Base-by-base conservation (phyloP, 1,140 invertebrate genomes). In the Panagrolaimus sp. region DNA sequence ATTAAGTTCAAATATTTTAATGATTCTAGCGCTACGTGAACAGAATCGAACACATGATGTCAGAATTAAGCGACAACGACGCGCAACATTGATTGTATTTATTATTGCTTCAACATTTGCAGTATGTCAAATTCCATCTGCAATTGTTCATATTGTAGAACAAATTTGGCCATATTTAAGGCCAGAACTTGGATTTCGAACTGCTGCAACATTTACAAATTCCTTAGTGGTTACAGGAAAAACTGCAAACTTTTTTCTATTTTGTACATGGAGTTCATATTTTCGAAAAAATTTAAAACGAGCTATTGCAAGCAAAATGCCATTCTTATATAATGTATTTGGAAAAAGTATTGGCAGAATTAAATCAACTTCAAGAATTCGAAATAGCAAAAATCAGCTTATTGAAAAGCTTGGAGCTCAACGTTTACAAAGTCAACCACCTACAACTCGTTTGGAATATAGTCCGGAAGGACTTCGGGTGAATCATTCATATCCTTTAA, bases 21-120 rank as follows among this genome's bases (percentile, higher is more conserved):
- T 74, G 71, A 63, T 72, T 16, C 25, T 75, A 16, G 66, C 42
- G 9, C 67, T 72, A n/a, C 16, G 66, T 38, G 25, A 46, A 20
- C 23, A 45, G 20, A 45, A 71, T 9, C 27, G 43, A 14, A 64
- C 75, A 13, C 53, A 74, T 11, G 20, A 67, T 23, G 73, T 74
- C 9, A 14, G 16, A n/a, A 65, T 43, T 48, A 47, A 38, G 43
- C 48, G 53, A 16, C 74, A 75, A 44, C 46, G 73, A 9, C 46
- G 73, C 13, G 74, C 74, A 38, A 78, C 74, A 16, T 65, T 75
- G 8, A 76, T 76, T 44, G 74, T 75, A n/a, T 66, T 75, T 45
- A 64, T 75, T 23, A 75, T 75, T 31, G 74, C 74, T 9, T 70
- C 65, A 16, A 79, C 74, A 14, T 75, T 75, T 51, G 80, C 77